Conservation (phyloP, 2,888 invertebrate species). For the Troides oblongomaculatus region DNA sequence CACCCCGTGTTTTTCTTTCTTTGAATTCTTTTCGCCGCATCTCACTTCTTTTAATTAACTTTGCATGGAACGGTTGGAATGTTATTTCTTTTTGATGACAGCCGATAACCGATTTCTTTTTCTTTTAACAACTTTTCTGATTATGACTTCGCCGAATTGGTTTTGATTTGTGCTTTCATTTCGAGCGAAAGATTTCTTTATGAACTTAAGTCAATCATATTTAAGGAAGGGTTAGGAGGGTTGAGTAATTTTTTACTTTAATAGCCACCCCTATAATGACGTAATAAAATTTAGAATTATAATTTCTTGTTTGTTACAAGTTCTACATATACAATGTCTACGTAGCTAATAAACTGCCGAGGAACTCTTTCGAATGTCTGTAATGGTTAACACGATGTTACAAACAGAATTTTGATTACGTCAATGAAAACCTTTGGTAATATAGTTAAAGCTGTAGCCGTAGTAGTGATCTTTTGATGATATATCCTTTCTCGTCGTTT, state of each 20-base stretch:
- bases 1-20: conserved; percentile 33
- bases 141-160: conserved; percentile 51
- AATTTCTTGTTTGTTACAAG: no score
- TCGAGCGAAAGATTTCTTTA: conserved; percentile 6
- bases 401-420: conserved; percentile 11
- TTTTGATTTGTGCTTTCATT: conserved; percentile 52
- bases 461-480: conserved; percentile 24
- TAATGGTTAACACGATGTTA: no score
- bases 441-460: conserved; percentile 1
- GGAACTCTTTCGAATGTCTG: no score
- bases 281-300: no score
- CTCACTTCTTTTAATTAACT: conserved; percentile 69
- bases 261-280: not conserved
- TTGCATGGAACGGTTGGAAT: conserved; percentile 61
- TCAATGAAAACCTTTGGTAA: not conserved
- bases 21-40: conserved; percentile 40
- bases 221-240: no score
- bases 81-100: conserved; percentile 76
- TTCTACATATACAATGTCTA: no score
- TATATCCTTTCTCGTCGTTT: conserved; percentile 28
- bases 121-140: conserved; percentile 56
- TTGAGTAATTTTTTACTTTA: no score
- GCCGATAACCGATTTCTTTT: conserved; percentile 71
- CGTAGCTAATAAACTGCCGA: no score
- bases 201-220: no score